Evolutionary conservation across 2,113 vertebrate species (phyloP).

Genomic region (Paramisgurnus dabryanus): DNA sequence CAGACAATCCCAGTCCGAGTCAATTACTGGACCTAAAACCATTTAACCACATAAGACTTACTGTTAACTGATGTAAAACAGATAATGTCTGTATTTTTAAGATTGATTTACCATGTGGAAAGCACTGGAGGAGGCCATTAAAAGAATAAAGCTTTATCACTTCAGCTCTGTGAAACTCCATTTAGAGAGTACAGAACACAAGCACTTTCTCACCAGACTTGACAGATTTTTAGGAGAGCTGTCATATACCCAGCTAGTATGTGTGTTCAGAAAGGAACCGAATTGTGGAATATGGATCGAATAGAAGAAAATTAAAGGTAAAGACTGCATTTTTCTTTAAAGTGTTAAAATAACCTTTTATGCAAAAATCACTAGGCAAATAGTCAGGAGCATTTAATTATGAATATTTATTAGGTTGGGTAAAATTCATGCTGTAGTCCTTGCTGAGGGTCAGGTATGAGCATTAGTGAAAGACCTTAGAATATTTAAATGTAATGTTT

Average conservation of each 20-base stretch:
- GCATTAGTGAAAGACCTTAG: too few species aligned
- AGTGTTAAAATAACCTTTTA: neutral
- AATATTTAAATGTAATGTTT: too few species aligned
- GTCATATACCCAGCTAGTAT: neutral
- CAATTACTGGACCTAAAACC: neutral
- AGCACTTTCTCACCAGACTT: slow-evolving; percentile 7
- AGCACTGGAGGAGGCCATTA: slow-evolving; percentile 4
- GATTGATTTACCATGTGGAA: slow-evolving; percentile 5
- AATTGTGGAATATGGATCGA: too few species aligned
- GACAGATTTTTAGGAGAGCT: slow-evolving; percentile 20
- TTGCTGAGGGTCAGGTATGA: too few species aligned
- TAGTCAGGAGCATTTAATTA: too few species aligned
- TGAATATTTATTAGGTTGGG: too few species aligned
- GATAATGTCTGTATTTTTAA: neutral
- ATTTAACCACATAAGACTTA: neutral
- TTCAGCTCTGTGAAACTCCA: slow-evolving; percentile 6
- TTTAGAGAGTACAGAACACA: slow-evolving; percentile 14
- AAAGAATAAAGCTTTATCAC: neutral
- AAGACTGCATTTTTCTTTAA: neutral
- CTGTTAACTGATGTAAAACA: slow-evolving; percentile 7
- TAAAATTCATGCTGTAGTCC: too few species aligned
- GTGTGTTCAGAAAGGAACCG: too few species aligned
- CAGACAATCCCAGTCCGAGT: neutral
- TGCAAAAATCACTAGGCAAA: too few species aligned
- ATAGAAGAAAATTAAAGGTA: too few species aligned